phyloP scores from a whole-genome alignment of 1,140 invertebrate genomes.

The Plodia interpunctella region DNA sequence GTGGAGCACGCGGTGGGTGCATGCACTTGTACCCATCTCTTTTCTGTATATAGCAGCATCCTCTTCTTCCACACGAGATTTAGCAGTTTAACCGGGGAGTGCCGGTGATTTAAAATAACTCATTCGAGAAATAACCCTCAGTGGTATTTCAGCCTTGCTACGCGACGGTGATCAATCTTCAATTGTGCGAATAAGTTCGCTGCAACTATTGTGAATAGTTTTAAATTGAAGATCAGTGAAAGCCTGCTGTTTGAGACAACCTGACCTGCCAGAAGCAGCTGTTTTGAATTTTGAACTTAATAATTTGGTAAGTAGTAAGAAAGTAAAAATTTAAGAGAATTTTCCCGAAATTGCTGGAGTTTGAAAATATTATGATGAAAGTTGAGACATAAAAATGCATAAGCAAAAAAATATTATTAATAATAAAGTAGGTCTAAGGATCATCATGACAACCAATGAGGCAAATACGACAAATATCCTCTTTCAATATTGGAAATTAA shows the following conservation, averaged over 20 bases:
- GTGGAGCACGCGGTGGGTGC: conserved; percentile 56
- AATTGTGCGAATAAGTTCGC: conserved; percentile 26
- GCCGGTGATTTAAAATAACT: conserved; percentile 69
- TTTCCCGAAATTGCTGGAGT: not conserved
- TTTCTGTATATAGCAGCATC: conserved; percentile 40
- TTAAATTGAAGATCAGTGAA: conserved; percentile 52
- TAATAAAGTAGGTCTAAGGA: not conserved
- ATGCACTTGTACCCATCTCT: conserved; percentile 50
- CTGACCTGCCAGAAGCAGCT: conserved; percentile 25
- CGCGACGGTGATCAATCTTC: conserved; percentile 37
- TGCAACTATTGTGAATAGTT: conserved; percentile 43
- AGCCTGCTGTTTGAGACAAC: conserved; percentile 16
- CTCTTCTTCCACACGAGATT: conserved; percentile 28
- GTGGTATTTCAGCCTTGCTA: conserved; percentile 55
- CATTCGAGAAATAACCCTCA: conserved; percentile 51
- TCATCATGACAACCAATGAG: not conserved
- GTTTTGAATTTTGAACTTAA: conserved; percentile 18
- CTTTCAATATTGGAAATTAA: not conserved
- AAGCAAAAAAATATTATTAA: not conserved
- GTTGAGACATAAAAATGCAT: not conserved
- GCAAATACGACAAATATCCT: not conserved
- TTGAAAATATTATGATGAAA: not conserved
- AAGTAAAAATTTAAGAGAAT: not conserved
- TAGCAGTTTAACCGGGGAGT: conserved; percentile 44
- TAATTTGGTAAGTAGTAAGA: conserved; percentile 23